Evolutionary conservation across 2,888 invertebrate genomes (phyloP).

Genomic region (Andrena marginata): DNA sequence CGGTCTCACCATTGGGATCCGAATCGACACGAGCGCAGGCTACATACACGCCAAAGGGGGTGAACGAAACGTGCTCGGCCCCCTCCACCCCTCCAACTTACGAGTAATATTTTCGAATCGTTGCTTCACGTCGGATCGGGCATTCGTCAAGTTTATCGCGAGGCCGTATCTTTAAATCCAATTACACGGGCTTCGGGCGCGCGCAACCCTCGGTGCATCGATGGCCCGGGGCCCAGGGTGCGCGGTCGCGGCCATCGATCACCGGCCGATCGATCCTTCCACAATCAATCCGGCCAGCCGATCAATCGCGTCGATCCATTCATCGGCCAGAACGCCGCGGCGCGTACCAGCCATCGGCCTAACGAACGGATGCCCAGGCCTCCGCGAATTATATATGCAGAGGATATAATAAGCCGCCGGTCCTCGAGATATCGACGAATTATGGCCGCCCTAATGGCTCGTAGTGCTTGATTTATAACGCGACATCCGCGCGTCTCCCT

Average conservation of each 20-base stretch:
- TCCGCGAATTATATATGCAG: conserved; percentile 82
- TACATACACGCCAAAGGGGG: background rate
- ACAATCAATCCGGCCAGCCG: conserved; percentile 50
- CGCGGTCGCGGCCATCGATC: conserved; percentile 51
- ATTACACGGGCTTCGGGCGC: conserved; percentile 34
- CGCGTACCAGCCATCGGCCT: conserved; percentile 55
- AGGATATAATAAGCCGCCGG: conserved; percentile 84
- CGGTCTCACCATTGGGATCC: no score
- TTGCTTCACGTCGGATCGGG: background rate
- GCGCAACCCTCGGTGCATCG: conserved; percentile 7
- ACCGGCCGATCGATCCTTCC: conserved; percentile 56
- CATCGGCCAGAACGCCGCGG: conserved; percentile 46
- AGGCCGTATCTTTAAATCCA: conserved; percentile 56
- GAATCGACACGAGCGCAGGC: background rate
- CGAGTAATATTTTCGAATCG: conserved; percentile 49
- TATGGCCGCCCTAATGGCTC: conserved; percentile 83
- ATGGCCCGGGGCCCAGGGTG: conserved; percentile 24
- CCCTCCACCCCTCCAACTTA: background rate
- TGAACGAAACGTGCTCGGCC: background rate
- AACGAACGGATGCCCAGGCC: conserved; percentile 66
- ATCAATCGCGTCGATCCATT: conserved; percentile 38
- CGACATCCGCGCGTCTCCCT: conserved; percentile 76
- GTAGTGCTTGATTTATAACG: conserved; percentile 83
- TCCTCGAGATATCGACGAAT: conserved; percentile 85
- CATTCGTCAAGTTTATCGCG: conserved; percentile 52